These are phyloP conservation scores for Rhinella marina DNA, from an alignment of 2,797 vertebrate species.

Conservation along the genomic window DNA sequence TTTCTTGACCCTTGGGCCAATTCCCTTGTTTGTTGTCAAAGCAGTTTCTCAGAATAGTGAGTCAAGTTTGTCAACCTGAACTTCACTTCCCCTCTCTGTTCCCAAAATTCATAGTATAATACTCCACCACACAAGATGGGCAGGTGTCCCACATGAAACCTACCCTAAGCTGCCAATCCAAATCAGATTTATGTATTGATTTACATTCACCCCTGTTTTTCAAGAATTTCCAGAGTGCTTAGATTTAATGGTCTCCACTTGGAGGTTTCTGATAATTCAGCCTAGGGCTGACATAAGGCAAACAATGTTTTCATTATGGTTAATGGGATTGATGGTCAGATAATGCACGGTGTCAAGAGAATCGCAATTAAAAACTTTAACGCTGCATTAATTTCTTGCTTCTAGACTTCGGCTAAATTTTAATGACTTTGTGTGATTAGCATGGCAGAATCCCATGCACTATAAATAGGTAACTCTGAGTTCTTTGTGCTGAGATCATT, in stretches of 20 bases:
- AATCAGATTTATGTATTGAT: background rate
- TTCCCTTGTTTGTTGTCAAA: background rate
- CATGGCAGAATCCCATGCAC: conserved; percentile 4
- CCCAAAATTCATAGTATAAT: background rate
- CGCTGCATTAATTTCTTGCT: conserved; percentile 28
- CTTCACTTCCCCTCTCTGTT: background rate
- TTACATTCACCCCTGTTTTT: background rate
- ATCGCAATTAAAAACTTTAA: conserved; percentile 43
- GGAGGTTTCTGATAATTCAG: background rate
- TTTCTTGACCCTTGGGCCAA: background rate
- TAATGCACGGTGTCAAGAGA: conserved; percentile 6
- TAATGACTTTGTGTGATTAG: conserved; percentile 42
- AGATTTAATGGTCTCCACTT: background rate
- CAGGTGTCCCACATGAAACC: background rate
- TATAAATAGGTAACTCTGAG: conserved; percentile 26
- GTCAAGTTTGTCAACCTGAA: background rate
- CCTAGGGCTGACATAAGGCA: background rate
- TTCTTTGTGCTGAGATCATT: conserved; percentile 41
- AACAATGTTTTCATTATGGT: background rate
- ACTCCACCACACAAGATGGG: background rate
- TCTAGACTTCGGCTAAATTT: conserved; percentile 16
- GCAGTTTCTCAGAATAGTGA: background rate
- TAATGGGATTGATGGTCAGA: conserved; percentile 32
- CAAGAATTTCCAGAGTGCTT: background rate
- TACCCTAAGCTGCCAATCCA: background rate